Conservation (phyloP, 2,888 invertebrate species). For the Oscheius sp. region DNA sequence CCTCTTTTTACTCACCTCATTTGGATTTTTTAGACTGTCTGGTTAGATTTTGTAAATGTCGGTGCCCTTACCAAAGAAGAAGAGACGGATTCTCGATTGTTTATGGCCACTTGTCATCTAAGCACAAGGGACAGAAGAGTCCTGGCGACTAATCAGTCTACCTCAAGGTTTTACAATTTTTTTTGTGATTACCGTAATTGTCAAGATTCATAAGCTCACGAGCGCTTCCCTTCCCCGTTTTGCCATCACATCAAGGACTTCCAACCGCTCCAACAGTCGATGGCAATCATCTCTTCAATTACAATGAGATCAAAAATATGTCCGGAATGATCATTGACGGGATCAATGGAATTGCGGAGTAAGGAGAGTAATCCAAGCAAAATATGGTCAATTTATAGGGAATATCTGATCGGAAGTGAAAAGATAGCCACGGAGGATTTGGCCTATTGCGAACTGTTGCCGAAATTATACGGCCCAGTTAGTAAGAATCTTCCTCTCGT, state of each 20-base stretch:
- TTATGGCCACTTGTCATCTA: conserved; percentile 17
- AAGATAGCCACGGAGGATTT: conserved; percentile 44
- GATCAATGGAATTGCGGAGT: conserved; percentile 48
- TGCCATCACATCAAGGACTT: conserved; percentile 57
- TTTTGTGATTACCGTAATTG: neutral
- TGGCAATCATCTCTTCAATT: conserved; percentile 41
- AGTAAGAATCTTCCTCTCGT: conserved; percentile 49
- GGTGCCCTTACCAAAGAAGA: conserved; percentile 45
- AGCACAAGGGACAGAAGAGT: neutral
- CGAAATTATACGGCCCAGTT: conserved; percentile 43
- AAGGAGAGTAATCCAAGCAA: neutral
- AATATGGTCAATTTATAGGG: conserved; percentile 26
- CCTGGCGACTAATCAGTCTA: neutral
- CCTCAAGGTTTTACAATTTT: neutral
- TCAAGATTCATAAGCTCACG: conserved; percentile 16
- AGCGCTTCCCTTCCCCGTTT: conserved; percentile 54
- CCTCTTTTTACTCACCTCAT: neutral
- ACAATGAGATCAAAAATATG: conserved; percentile 43
- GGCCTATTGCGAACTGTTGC: conserved; percentile 47
- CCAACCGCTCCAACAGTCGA: conserved; percentile 51
- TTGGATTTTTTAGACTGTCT: conserved; percentile 46
- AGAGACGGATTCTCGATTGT: conserved; percentile 40
- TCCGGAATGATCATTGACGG: conserved; percentile 46
- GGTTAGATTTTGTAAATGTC: conserved; percentile 66
- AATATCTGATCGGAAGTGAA: conserved; percentile 42